Conservation (phyloP, 2,888 invertebrate genomes). For the Apodemia zela region DNA sequence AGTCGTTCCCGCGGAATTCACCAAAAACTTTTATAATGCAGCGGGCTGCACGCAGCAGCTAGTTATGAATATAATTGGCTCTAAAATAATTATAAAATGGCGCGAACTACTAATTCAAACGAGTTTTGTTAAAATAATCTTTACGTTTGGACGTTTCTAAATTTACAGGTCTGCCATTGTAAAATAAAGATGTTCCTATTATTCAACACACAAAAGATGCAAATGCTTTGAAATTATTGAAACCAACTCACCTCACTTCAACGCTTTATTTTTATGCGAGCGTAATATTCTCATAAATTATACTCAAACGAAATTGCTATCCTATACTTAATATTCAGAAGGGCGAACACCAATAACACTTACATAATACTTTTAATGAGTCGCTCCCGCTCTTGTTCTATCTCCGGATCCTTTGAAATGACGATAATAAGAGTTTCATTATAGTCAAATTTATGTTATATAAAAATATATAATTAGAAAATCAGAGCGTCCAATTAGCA, state of each 20-base stretch:
- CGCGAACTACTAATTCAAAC: not conserved
- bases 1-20: too few relatives aligned
- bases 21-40: too few relatives aligned
- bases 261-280: slow-evolving; percentile 41
- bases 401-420: slow-evolving; percentile 16
- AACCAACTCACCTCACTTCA: not conserved
- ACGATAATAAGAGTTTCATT: slow-evolving; percentile 14
- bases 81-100: too few relatives aligned
- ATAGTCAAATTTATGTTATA: not conserved
- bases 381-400: slow-evolving; percentile 17
- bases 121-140: not conserved
- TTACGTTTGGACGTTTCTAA: not conserved
- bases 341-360: slow-evolving; percentile 25
- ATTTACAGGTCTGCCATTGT: not conserved
- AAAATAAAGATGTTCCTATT: too few relatives aligned
- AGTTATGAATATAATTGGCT: too few relatives aligned
- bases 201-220: not conserved
- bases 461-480: too few relatives aligned
- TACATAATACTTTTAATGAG: slow-evolving; percentile 30
- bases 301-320: slow-evolving; percentile 39
- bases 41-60: too few relatives aligned
- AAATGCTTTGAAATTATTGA: slow-evolving; percentile 8
- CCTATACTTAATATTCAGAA: slow-evolving; percentile 28
- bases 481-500: too few relatives aligned
- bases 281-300: slow-evolving; percentile 60